A percentile compares a stretch with the other conserved stretches of the same genome.
Conservation (phyloP, 2,797 vertebrate genomes). For the Pantherophis alleghaniensis region DNA sequence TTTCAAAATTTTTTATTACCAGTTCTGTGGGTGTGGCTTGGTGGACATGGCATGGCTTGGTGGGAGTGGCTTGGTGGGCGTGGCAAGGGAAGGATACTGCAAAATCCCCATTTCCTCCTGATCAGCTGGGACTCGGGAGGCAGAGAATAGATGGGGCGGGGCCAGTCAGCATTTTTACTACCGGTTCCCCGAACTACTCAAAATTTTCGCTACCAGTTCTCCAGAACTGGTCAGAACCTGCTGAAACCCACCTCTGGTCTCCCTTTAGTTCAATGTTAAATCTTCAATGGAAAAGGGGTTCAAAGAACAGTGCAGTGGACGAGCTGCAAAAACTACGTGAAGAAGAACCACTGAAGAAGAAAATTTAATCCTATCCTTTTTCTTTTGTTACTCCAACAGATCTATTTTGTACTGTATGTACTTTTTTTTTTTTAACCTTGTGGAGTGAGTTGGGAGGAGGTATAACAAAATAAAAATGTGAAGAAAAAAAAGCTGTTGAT, state of each 20-base stretch:
- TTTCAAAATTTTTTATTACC: too few species aligned
- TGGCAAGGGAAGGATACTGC: too few species aligned
- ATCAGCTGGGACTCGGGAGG: too few species aligned
- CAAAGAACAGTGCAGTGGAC: neutral
- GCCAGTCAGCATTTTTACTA: too few species aligned
- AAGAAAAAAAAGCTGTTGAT: conserved; percentile 16
- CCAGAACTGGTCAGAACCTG: too few species aligned
- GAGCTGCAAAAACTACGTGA: neutral
- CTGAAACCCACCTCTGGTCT: neutral
- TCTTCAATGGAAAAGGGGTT: neutral
- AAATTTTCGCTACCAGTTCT: too few species aligned
- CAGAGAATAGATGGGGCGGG: too few species aligned
- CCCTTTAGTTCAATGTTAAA: neutral
- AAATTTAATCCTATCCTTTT: neutral
- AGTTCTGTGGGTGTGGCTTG: too few species aligned
- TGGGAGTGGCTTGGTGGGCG: too few species aligned
- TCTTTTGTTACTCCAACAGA: neutral
- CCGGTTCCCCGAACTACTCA: too few species aligned
- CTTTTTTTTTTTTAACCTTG: neutral
- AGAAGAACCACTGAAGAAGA: neutral
- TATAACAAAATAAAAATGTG: neutral
- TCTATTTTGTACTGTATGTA: conserved; percentile 4
- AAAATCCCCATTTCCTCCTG: too few species aligned
- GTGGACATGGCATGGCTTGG: too few species aligned
- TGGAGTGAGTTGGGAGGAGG: neutral